Conservation (phyloP, 1,140 invertebrate genomes). For the Trachymyrmex septentrionalis region DNA sequence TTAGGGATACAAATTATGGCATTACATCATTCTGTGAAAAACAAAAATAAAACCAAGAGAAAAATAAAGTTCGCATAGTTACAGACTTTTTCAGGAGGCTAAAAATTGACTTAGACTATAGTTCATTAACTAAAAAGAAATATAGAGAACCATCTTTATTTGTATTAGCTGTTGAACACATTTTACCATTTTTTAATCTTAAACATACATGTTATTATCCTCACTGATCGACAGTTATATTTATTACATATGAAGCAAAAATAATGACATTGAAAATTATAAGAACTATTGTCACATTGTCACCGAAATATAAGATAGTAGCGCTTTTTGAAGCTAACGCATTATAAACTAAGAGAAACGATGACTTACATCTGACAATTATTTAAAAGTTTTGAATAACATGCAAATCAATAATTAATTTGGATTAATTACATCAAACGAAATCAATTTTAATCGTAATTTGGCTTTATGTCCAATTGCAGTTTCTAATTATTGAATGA, state of each 20-base stretch:
- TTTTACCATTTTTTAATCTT: slow-evolving; percentile 63
- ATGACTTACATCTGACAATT: slow-evolving; percentile 33
- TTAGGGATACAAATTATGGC: not conserved
- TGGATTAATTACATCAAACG: slow-evolving; percentile 36
- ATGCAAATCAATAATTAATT: slow-evolving; percentile 46
- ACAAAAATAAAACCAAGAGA: not conserved
- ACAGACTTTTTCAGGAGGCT: not conserved
- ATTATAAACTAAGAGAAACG: slow-evolving; percentile 32
- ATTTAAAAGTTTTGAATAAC: slow-evolving; percentile 30
- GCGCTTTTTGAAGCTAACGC: slow-evolving; percentile 20
- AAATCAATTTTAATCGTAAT: slow-evolving; percentile 7
- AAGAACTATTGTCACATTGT: slow-evolving; percentile 20
- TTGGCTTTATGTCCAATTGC: slow-evolving; percentile 28
- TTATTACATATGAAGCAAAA: slow-evolving; percentile 47
- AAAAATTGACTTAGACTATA: not conserved
- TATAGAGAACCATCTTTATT: slow-evolving; percentile 66
- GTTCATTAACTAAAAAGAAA: not conserved
- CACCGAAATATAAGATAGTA: slow-evolving; percentile 41
- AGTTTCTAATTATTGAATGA: slow-evolving; percentile 15
- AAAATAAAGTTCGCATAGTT: not conserved
- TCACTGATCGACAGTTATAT: slow-evolving; percentile 51
- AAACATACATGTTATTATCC: slow-evolving; percentile 60
- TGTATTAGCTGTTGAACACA: slow-evolving; percentile 64
- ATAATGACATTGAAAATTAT: slow-evolving; percentile 47
- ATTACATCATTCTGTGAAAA: not conserved